These are phyloP conservation scores for Hippasteria phrygiana DNA, from an alignment of 53 echinoderm and acorn worm species.

Conservation along the genomic window DNA sequence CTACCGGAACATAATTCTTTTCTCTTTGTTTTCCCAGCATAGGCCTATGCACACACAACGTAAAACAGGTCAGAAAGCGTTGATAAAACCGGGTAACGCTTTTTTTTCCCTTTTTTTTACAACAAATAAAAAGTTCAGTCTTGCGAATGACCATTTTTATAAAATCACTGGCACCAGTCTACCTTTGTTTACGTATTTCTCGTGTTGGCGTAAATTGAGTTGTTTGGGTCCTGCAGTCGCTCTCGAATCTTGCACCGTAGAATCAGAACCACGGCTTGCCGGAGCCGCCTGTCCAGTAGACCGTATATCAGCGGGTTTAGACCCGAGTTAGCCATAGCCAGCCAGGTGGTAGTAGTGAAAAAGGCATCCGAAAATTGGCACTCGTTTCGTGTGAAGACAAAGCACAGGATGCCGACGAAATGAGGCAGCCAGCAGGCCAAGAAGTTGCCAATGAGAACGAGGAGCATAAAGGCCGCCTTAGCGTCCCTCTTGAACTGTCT, in stretches of 20 bases:
- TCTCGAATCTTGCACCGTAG: slow-evolving; percentile 25
- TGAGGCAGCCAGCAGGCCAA: slow-evolving; percentile 87
- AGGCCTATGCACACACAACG: too few relatives aligned
- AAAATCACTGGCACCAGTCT: too few relatives aligned
- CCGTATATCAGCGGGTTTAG: slow-evolving; percentile 91
- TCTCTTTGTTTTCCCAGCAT: too few relatives aligned
- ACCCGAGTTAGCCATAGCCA: slow-evolving; percentile 87
- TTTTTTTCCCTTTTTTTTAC: too few relatives aligned
- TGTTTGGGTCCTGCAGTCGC: slow-evolving; percentile 5
- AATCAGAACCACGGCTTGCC: slow-evolving; percentile 52
- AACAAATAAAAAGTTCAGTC: too few relatives aligned
- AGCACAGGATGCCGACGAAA: slow-evolving; percentile 67
- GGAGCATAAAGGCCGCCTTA: slow-evolving; percentile 81
- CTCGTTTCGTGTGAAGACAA: slow-evolving; percentile 52
- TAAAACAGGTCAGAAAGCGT: too few relatives aligned
- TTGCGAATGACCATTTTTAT: too few relatives aligned
- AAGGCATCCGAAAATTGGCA: slow-evolving; percentile 59
- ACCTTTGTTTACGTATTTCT: background rate
- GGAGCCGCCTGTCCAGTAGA: slow-evolving; percentile 64
- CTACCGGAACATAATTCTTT: too few relatives aligned
- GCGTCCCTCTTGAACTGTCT: slow-evolving; percentile 76
- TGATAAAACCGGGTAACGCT: too few relatives aligned
- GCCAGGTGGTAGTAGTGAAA: slow-evolving; percentile 76
- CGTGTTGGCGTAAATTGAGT: too few relatives aligned
- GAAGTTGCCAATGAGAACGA: slow-evolving; percentile 88